These are phyloP conservation scores for Phalangium opilio DNA, from an alignment of 2,888 invertebrate genomes.

Conservation along the genomic window DNA sequence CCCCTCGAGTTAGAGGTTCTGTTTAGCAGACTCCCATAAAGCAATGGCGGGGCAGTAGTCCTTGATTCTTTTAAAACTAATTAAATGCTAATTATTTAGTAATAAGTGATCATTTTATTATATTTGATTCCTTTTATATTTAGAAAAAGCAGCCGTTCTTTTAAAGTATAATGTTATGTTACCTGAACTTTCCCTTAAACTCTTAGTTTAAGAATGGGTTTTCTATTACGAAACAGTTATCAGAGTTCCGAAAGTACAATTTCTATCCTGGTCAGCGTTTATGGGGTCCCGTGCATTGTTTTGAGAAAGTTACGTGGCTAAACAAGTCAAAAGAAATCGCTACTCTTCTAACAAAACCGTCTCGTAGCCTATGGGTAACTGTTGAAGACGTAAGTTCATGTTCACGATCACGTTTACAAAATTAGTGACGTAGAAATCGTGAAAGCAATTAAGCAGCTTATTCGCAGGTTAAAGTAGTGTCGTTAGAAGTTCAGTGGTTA, in stretches of 20 bases:
- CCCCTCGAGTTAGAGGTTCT: too few relatives aligned
- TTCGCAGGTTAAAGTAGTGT: slow-evolving; percentile 49
- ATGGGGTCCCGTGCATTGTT: slow-evolving; percentile 51
- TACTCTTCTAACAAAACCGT: slow-evolving; percentile 19
- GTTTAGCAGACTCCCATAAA: too few relatives aligned
- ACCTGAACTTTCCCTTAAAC: too few relatives aligned
- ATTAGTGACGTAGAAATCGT: not conserved
- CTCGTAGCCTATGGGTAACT: slow-evolving; percentile 38
- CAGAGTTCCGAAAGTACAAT: slow-evolving; percentile 40
- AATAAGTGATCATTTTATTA: too few relatives aligned
- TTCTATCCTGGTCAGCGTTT: slow-evolving; percentile 59
- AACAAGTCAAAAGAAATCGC: slow-evolving; percentile 31
- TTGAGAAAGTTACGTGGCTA: slow-evolving; percentile 67
- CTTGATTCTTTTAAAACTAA: too few relatives aligned
- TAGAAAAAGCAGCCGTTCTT: too few relatives aligned
- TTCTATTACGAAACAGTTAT: slow-evolving; percentile 30
- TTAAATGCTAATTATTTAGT: too few relatives aligned
- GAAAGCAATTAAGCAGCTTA: too few relatives aligned
- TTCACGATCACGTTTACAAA: not conserved
- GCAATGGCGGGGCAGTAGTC: too few relatives aligned
- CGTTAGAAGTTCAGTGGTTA: slow-evolving; percentile 75
- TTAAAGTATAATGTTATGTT: too few relatives aligned
- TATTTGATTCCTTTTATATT: too few relatives aligned
- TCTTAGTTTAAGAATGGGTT: too few relatives aligned
- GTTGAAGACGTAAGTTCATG: slow-evolving; percentile 45